Base-by-base conservation (phyloP, 2,113 vertebrate genomes). In the Dermatemys mawii region DNA sequence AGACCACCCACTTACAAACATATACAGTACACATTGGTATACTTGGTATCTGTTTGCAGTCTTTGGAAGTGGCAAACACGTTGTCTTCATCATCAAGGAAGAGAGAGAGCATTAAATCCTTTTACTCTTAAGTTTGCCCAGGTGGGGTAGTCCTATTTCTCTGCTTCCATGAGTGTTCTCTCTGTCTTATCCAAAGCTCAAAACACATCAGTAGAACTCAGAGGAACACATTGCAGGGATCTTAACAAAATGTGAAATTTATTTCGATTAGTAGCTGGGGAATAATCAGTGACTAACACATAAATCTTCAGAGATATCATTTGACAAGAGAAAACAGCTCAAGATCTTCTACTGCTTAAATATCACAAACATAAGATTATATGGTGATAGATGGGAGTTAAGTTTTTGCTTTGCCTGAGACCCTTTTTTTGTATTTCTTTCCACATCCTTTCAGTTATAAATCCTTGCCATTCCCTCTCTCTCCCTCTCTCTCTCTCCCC, bases 321-420 rank as follows among this genome's bases (percentile, higher is more conserved):
- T 50, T 86, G 26, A 4, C 53, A 60, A 93, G 9, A 57, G 4
- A 81, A 70, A 89, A 81, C 17, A n/a, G 3, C 85, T 93, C 16
- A 83, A n/a, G 5, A 3, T 44, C 83, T 0, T 0, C 49, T 92
- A 38, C 70, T 95, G 86, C 55, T 55, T 54, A 4, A 84, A 80
- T 38, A 57, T 95, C 79, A 86, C 79, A 86, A 90, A 44, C 67
- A 89, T n/a, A 54, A 73, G 92, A 50, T 22, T 93, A 54, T 46
- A 5, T 54, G 8, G 41, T 29, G 87, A 6, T 54, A 81, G 57
- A 6, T 81, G n/a, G 83, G 90, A 94, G 89, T 86, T 2, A 91
- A 75, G 63, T 75, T 78, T 92, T 60, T 13, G 5, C 10, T 81
- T 60, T 44, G 2, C 63, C 60, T 70, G 67, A 83, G 67, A 70